Evolutionary conservation across 2,888 invertebrate genomes (phyloP).

Genomic region (Trichopoda pennipes): DNA sequence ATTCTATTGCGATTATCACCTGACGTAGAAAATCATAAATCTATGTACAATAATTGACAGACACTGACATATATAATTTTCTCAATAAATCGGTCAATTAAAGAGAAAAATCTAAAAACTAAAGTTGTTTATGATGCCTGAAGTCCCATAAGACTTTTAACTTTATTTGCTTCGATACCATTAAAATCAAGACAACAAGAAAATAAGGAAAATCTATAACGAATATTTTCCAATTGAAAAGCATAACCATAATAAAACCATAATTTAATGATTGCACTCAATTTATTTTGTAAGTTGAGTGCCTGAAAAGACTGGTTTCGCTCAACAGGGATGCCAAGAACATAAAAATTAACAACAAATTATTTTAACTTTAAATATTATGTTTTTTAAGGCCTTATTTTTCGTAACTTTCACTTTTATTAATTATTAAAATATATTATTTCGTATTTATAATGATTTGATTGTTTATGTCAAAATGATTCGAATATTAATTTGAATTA

Average conservation of each 20-base stretch:
- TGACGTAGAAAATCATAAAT: conserved; percentile 65
- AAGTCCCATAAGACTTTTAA: conserved; percentile 71
- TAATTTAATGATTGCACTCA: conserved; percentile 46
- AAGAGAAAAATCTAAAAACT: conserved; percentile 42
- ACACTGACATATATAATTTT: conserved; percentile 60
- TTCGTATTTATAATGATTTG: too few species aligned
- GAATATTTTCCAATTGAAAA: conserved; percentile 33
- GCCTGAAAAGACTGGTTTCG: background rate
- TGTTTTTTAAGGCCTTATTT: too few species aligned
- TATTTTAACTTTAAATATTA: background rate
- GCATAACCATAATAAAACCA: conserved; percentile 20
- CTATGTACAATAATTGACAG: conserved; percentile 62
- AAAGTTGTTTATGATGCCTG: conserved; percentile 72
- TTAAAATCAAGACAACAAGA: conserved; percentile 4
- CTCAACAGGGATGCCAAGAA: conserved; percentile 24
- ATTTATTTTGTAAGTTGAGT: conserved; percentile 7
- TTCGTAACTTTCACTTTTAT: too few species aligned
- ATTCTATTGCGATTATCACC: conserved; percentile 51
- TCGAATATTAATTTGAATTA: too few species aligned
- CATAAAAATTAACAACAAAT: background rate
- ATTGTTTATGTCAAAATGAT: too few species aligned
- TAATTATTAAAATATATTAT: too few species aligned
- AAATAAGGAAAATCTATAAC: conserved; percentile 16
- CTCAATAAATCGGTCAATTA: conserved; percentile 75
- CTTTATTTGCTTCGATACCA: conserved; percentile 10